Base-by-base conservation (phyloP, 2,888 invertebrate species). In the Rotaria sp. region DNA sequence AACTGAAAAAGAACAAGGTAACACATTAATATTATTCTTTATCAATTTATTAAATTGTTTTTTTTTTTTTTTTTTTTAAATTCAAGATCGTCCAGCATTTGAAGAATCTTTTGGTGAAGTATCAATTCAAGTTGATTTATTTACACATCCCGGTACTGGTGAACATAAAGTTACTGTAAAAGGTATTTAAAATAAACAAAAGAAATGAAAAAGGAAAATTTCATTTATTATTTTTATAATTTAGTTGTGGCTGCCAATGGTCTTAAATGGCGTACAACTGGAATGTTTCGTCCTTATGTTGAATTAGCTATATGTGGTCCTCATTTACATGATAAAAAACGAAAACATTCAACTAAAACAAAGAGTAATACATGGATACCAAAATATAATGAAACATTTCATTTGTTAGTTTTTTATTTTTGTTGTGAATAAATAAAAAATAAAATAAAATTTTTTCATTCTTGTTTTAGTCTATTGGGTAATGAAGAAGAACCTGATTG, bases 151-250 rank as follows among this genome's bases (percentile, higher is more conserved):
- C 50, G 97, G 96, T 85, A 97, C 97, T 41, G 98, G 98, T 55
- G 99, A 99, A 92, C 97, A 98, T 91, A 98, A 98, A 93, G 96
- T 99, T 89, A 98, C 97, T 74, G 96, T 97, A n/a, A 99, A 99
- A 95, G 80, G 80, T 80, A 45, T 45, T 1, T 5, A 24, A 24
- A 52, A 52, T 52, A 48, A 48, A 7, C 3, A 15, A 2, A 48
- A 48, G 10, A 48, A 48, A 48, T 15, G 1, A 48, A 48, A 4
- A 48, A 11, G 2, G 3, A 41, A 41, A 41, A 41, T 41, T 41
- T 41, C 8, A 41, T 5, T 41, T 52, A 3, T 2, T 11, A 52
- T 52, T 11, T 52, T 11, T 59, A 26, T 57, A 59, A 59, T 59
- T 59, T 92, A 99, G 98, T 99, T 90, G 95, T 99, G 88, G 98